Evolutionary conservation across 1,140 invertebrate genomes (phyloP).

Genomic region (Leptinotarsa lineolata): DNA sequence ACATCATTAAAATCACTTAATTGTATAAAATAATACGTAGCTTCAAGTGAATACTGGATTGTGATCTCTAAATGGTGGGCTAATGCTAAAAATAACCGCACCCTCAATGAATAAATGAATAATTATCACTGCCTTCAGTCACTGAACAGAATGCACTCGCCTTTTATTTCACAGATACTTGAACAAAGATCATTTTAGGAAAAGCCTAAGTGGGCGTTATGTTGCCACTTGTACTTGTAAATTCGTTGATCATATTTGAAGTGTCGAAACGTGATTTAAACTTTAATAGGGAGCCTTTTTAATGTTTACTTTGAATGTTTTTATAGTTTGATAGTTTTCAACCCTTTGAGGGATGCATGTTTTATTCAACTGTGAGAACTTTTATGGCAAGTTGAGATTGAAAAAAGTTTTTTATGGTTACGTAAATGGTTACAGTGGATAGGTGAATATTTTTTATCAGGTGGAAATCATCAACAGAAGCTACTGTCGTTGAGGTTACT

Average conservation of each 20-base stretch:
- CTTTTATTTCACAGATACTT: conserved; percentile 1
- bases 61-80: too few species aligned
- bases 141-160: background rate
- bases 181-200: background rate
- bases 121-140: too few species aligned
- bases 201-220: conserved; percentile 1
- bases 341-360: conserved; percentile 22
- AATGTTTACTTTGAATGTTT: conserved; percentile 35
- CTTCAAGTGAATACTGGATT: too few species aligned
- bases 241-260: conserved; percentile 1
- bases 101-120: too few species aligned
- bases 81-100: too few species aligned
- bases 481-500: too few species aligned
- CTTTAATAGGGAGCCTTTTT: conserved; percentile 30
- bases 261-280: conserved; percentile 26
- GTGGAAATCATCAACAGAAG: too few species aligned
- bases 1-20: too few species aligned
- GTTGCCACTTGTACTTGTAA: background rate
- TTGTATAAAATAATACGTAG: too few species aligned
- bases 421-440: too few species aligned
- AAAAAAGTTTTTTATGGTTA: too few species aligned
- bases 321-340: conserved; percentile 27
- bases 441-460: too few species aligned
- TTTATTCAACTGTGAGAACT: background rate
- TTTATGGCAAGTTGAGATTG: background rate